phyloP scores from a whole-genome alignment of 2,797 vertebrate genomes.

The Carcharodon carcharias region DNA sequence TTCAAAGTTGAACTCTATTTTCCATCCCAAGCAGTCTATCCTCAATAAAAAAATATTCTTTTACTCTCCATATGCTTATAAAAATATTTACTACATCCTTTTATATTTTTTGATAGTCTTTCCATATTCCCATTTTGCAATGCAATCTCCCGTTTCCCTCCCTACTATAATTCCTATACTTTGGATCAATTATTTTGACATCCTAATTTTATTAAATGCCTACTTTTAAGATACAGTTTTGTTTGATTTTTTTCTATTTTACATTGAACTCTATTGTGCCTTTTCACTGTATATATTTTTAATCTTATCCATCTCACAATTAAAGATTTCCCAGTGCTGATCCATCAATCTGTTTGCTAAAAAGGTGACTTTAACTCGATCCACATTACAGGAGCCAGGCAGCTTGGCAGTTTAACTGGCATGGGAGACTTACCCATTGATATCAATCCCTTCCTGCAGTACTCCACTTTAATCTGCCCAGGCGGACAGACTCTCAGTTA shows the following conservation, averaged over 20 bases:
- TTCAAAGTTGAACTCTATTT: background rate
- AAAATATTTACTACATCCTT: background rate
- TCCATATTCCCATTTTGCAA: background rate
- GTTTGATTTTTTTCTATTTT: background rate
- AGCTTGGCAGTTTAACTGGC: background rate
- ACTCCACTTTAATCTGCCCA: background rate
- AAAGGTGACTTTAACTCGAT: background rate
- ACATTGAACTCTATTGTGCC: background rate
- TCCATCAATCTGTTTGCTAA: background rate
- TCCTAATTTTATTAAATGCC: background rate
- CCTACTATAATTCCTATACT: background rate
- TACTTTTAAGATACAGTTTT: background rate
- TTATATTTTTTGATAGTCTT: background rate
- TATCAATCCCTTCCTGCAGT: background rate
- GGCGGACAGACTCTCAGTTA: background rate
- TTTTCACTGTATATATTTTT: background rate
- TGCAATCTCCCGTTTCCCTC: background rate
- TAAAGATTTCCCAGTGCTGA: background rate
- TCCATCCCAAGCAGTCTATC: background rate
- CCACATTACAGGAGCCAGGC: background rate
- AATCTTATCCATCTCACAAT: background rate
- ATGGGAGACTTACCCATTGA: background rate
- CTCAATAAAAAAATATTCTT: background rate
- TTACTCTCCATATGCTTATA: no score
- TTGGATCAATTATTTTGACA: background rate